Evolutionary conservation across 1,140 invertebrate genomes (phyloP).

Genomic region (Brachionus plicatilis): DNA sequence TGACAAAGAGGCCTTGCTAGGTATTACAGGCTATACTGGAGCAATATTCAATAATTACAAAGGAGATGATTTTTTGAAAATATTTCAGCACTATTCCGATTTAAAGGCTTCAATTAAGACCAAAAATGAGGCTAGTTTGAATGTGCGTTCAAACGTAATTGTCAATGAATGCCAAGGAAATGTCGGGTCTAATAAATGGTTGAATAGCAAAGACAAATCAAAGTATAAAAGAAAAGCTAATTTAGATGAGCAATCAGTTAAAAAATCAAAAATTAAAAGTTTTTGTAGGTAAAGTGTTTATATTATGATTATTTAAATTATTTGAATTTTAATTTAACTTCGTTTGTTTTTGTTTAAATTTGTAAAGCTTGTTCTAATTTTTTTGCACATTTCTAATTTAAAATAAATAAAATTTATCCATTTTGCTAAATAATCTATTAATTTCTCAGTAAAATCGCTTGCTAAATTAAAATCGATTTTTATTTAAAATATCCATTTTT

Average conservation of each 20-base stretch:
- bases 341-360: not conserved
- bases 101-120: not conserved
- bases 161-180: not conserved
- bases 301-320: not conserved
- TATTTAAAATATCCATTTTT: no score
- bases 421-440: no score
- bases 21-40: conserved; percentile 77
- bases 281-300: not conserved
- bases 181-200: not conserved
- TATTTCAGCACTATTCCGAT: conserved; percentile 29
- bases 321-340: not conserved
- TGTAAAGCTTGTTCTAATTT: not conserved
- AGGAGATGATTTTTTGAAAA: conserved; percentile 55
- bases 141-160: not conserved
- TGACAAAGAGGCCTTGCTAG: conserved; percentile 69
- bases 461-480: no score
- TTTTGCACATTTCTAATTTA: not conserved
- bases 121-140: not conserved
- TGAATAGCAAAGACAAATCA: not conserved
- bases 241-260: not conserved
- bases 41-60: conserved; percentile 82
- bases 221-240: not conserved
- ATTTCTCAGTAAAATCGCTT: no score
- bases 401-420: not conserved
- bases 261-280: not conserved